Percentiles rank a stretch among this genome's conserved stretches.
Conservation (phyloP, 2,113 vertebrate genomes). For the Elanus axillaris region DNA sequence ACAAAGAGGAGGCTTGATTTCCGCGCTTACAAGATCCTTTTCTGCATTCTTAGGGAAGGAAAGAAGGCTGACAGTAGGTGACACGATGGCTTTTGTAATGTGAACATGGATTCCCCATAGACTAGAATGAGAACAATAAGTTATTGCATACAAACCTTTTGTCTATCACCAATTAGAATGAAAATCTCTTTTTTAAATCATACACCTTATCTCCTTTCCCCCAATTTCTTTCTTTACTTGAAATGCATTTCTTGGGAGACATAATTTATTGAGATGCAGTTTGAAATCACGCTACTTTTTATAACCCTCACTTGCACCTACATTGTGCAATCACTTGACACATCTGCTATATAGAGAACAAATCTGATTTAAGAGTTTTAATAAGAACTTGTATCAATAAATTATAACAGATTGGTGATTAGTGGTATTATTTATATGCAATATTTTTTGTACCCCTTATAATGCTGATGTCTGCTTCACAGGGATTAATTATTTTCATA, state of each 20-base stretch:
- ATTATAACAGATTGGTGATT: conserved; percentile 62
- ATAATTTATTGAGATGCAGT: background rate
- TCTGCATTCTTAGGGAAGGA: background rate
- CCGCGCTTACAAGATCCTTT: background rate
- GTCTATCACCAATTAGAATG: background rate
- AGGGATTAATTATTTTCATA: conserved; percentile 70
- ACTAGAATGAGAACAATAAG: background rate
- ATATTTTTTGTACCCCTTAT: conserved; percentile 51
- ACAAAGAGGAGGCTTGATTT: background rate
- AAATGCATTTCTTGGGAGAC: background rate
- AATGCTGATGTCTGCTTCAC: conserved; percentile 49
- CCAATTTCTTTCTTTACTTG: background rate
- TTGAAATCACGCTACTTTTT: background rate
- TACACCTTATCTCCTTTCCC: background rate
- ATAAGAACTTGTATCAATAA: conserved; percentile 51
- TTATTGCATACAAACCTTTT: background rate
- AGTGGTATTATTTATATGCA: conserved; percentile 56
- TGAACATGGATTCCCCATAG: background rate
- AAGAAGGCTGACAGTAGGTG: background rate
- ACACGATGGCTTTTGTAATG: background rate
- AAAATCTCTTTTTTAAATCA: background rate
- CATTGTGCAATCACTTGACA: conserved; percentile 23
- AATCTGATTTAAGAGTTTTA: conserved; percentile 51
- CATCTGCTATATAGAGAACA: conserved; percentile 20
- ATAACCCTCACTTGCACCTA: conserved; percentile 23